Conservation (phyloP, 2,888 invertebrate genomes). For the Nipponacmea schrenckii region DNA sequence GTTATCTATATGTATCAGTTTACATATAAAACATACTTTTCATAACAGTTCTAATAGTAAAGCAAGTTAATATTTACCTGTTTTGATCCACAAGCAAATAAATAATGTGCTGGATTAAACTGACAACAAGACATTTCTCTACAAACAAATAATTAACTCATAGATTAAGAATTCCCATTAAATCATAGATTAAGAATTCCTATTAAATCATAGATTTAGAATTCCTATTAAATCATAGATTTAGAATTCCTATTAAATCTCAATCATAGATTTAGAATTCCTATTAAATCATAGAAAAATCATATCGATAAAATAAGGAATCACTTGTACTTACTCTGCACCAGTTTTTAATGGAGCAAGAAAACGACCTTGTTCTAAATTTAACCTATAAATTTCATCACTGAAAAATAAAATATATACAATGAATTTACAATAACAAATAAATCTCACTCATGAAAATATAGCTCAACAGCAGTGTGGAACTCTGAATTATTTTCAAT, state of each 20-base stretch:
- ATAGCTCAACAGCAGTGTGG: no score
- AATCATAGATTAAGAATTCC: neutral
- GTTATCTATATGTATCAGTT: neutral
- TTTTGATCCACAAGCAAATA: slow-evolving; percentile 86
- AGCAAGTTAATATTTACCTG: slow-evolving; percentile 70
- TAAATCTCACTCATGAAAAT: slow-evolving; percentile 18
- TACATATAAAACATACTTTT: neutral
- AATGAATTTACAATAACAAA: neutral
- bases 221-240: no score
- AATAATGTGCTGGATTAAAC: slow-evolving; percentile 88
- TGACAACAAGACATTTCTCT: slow-evolving; percentile 78
- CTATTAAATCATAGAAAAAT: no score
- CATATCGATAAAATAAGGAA: no score
- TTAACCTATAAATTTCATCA: slow-evolving; percentile 89
- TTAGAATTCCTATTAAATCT: no score
- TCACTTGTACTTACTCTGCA: slow-evolving; percentile 67
- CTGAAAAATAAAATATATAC: slow-evolving; percentile 69
- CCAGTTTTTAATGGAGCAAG: slow-evolving; percentile 84
- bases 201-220: no score
- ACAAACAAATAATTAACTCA: no score
- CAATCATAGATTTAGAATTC: no score
- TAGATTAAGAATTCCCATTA: no score
- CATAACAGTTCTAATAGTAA: neutral
- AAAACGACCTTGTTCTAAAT: slow-evolving; percentile 95
- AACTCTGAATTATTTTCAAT: no score